Percentiles rank a stretch among this genome's conserved stretches.
phyloP scores from a whole-genome alignment of 2,797 vertebrate genomes.

The Erethizon dorsatum region DNA sequence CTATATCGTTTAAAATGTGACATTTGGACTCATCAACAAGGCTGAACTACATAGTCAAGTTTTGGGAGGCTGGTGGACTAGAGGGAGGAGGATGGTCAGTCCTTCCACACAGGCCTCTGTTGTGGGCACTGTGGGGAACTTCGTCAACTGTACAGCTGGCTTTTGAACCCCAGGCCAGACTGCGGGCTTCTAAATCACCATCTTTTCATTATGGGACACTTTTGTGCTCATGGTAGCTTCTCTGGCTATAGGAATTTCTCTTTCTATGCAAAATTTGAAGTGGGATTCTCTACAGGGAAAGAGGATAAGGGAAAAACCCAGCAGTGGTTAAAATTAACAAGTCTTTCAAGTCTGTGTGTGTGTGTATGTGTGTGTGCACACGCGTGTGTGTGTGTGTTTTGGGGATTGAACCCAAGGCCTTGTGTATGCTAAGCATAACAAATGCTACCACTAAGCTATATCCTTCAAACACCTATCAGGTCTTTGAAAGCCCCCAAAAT shows the following conservation, averaged over 20 bases:
- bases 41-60: background rate
- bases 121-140: background rate
- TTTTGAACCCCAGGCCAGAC: background rate
- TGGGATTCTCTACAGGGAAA: background rate
- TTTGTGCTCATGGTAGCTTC: background rate
- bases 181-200: background rate
- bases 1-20: background rate
- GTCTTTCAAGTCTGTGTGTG: background rate
- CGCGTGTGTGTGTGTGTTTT: background rate
- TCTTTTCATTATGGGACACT: background rate
- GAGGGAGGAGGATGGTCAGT: background rate
- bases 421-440: background rate
- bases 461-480: background rate
- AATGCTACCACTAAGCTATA: background rate
- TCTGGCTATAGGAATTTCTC: background rate
- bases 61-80: background rate
- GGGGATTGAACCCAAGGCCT: background rate
- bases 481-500: background rate
- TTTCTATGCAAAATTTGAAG: conserved; percentile 1
- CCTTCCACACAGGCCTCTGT: background rate
- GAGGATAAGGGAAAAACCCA: background rate
- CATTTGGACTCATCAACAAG: conserved; percentile 27
- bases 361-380: no score
- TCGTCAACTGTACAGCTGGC: background rate
- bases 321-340: background rate